A percentile compares a stretch with the other conserved stretches of the same genome.
Conservation (phyloP, 1,140 invertebrate species). For the Drosophila nebulosa region DNA sequence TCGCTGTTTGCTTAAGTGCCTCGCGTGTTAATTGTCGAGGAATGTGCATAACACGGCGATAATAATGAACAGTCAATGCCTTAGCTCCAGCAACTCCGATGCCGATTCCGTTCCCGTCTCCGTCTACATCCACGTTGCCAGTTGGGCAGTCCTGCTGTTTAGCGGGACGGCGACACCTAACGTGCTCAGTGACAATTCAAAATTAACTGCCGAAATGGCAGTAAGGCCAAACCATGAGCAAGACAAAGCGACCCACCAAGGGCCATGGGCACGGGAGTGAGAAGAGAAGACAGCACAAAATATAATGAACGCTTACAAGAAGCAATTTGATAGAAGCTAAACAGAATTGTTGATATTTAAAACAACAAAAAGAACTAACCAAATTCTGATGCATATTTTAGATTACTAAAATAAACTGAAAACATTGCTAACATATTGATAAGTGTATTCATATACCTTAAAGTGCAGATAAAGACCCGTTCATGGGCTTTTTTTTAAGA, state of each 20-base stretch:
- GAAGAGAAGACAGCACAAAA: slow-evolving; percentile 6
- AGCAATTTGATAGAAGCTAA: not conserved
- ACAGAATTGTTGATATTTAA: not conserved
- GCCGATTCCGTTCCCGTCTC: not conserved
- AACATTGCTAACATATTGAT: too few species aligned
- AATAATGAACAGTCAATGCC: slow-evolving; percentile 47
- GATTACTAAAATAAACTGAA: too few species aligned
- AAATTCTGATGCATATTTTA: too few species aligned
- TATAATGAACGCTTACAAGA: not conserved
- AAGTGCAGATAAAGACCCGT: too few species aligned
- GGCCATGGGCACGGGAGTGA: slow-evolving; percentile 4
- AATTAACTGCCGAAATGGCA: slow-evolving; percentile 70
- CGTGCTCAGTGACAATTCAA: slow-evolving; percentile 76
- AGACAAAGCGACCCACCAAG: slow-evolving; percentile 40
- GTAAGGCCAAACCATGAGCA: slow-evolving; percentile 53
- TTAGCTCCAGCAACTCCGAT: not conserved
- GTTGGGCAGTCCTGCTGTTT: not conserved
- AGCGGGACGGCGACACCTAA: slow-evolving; percentile 36
- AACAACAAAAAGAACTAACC: slow-evolving; percentile 1
- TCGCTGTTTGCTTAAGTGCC: slow-evolving; percentile 71
- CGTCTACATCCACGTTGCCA: not conserved
- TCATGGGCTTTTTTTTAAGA: too few species aligned
- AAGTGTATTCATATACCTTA: too few species aligned
- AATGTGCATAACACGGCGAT: slow-evolving; percentile 74
- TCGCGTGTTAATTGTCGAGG: slow-evolving; percentile 77